These are phyloP conservation scores for Gadus macrocephalus DNA, from an alignment of 2,113 vertebrate species.

Conservation along the genomic window DNA sequence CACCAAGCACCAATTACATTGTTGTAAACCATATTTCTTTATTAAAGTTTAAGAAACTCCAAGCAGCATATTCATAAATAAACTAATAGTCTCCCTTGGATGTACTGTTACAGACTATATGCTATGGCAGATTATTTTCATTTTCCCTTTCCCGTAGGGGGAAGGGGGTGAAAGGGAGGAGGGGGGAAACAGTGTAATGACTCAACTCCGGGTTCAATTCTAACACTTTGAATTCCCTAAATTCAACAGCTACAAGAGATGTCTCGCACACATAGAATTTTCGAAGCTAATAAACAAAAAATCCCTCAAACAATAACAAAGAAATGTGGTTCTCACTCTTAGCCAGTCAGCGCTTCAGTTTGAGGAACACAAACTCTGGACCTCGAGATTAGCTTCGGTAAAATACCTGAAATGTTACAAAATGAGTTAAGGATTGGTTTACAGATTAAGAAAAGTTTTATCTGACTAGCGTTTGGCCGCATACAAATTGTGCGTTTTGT, in stretches of 20 bases:
- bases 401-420: neutral
- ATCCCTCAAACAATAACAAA: neutral
- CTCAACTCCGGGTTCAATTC: conserved; percentile 6
- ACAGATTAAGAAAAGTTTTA: neutral
- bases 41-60: conserved; percentile 79
- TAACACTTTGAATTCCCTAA: conserved; percentile 7
- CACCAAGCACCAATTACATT: conserved; percentile 21
- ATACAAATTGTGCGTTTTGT: neutral
- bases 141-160: conserved; percentile 10
- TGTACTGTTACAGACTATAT: conserved; percentile 57
- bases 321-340: conserved; percentile 1
- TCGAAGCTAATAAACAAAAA: neutral
- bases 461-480: neutral
- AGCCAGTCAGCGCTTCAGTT: conserved; percentile 24
- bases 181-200: conserved; percentile 20
- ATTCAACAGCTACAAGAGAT: conserved; percentile 16
- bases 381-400: conserved; percentile 3
- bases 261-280: conserved; percentile 10
- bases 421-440: neutral
- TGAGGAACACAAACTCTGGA: conserved; percentile 39
- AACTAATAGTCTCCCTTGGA: conserved; percentile 63
- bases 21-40: conserved; percentile 73
- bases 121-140: conserved; percentile 41
- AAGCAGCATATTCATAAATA: conserved; percentile 77
- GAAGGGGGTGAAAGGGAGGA: neutral